Conservation (phyloP, 2,888 invertebrate species). For the Eristalis intricaria region DNA sequence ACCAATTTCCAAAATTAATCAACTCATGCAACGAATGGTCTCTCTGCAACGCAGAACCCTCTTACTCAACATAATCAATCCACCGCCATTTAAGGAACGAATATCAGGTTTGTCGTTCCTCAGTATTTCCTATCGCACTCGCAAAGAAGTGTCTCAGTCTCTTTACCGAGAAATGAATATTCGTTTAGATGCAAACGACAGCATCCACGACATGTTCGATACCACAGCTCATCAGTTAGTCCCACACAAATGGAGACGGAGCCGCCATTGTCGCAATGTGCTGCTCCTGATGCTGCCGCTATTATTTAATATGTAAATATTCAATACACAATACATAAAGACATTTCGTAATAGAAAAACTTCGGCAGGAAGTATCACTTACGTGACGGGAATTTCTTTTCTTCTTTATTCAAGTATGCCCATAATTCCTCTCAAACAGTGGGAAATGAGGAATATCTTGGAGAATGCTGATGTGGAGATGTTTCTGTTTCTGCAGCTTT, state of each 20-base stretch:
- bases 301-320: constrained; percentile 32
- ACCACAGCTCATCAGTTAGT: not conserved
- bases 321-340: constrained; percentile 36
- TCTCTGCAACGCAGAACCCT: not conserved
- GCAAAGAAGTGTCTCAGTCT: not conserved
- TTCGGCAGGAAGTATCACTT: constrained; percentile 6
- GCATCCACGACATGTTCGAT: not conserved
- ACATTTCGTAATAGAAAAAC: constrained; percentile 27
- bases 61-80: not conserved
- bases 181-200: not conserved
- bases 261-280: not conserved
- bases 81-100: not conserved
- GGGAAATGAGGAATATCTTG: not conserved
- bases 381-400: constrained; percentile 18
- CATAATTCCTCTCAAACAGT: not conserved
- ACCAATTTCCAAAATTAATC: too few species aligned
- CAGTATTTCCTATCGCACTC: not conserved
- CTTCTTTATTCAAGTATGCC: constrained; percentile 14
- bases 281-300: not conserved
- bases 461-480: not conserved
- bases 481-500: not conserved
- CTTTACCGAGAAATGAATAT: not conserved
- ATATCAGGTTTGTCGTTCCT: not conserved
- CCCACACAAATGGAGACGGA: not conserved
- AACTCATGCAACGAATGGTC: too few species aligned